These are phyloP conservation scores for Eurystomus glaucurus DNA, from an alignment of 2,797 vertebrate genomes.

Conservation along the genomic window DNA sequence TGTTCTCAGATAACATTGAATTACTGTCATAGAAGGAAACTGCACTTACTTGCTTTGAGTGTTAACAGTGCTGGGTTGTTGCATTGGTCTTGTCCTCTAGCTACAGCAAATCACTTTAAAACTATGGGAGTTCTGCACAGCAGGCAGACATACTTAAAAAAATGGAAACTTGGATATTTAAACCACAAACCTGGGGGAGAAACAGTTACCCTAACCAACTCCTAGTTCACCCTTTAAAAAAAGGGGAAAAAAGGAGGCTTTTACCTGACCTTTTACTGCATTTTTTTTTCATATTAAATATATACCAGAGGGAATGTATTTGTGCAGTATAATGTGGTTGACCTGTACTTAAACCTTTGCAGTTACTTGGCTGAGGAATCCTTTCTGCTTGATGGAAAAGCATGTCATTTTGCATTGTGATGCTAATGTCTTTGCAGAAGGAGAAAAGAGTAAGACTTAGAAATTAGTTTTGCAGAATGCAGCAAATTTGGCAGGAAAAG, in stretches of 20 bases:
- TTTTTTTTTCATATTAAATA: neutral
- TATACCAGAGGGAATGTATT: neutral
- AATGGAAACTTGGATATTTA: neutral
- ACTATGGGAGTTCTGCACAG: neutral
- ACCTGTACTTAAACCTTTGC: neutral
- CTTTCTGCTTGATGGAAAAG: conserved; percentile 19
- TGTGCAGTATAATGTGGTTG: neutral
- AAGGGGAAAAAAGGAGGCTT: neutral
- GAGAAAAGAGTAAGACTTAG: neutral
- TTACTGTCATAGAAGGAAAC: neutral
- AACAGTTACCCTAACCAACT: neutral
- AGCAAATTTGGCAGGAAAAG: neutral
- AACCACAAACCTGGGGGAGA: neutral
- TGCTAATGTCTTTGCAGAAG: neutral
- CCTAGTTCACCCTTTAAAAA: neutral
- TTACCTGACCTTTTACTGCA: neutral
- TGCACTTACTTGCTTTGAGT: neutral
- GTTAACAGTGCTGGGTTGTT: neutral
- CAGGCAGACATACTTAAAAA: neutral
- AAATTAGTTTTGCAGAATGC: neutral
- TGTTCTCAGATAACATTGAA: neutral
- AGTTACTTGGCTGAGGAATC: neutral
- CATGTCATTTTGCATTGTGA: neutral
- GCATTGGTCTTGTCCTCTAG: neutral
- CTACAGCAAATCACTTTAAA: neutral